Evolutionary conservation across 2,797 vertebrate genomes (phyloP).

Genomic region (Microcaecilia unicolor): DNA sequence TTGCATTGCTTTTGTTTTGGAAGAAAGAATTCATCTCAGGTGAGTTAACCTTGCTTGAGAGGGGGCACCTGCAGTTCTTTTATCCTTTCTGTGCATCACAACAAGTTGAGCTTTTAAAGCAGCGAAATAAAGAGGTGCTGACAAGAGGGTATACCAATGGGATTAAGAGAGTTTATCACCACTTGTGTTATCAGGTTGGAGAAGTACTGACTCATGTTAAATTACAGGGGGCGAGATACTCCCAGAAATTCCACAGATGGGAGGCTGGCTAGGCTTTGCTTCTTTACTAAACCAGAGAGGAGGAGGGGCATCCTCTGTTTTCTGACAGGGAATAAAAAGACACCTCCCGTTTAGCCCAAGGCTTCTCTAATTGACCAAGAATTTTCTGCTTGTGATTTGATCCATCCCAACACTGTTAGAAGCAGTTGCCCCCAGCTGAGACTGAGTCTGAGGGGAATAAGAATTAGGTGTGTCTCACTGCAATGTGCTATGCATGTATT

Average conservation of each 20-base stretch:
- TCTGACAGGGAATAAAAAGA: constrained; percentile 10
- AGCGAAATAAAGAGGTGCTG: constrained; percentile 64
- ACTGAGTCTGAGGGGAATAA: constrained; percentile 58
- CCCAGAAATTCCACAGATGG: constrained; percentile 60
- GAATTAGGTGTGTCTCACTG: constrained; percentile 56
- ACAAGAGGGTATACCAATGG: constrained; percentile 59
- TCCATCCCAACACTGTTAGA: constrained; percentile 62
- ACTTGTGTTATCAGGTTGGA: constrained; percentile 50
- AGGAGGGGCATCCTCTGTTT: constrained; percentile 28
- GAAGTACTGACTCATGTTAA: constrained; percentile 56
- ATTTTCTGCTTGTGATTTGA: constrained; percentile 63
- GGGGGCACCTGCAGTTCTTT: constrained; percentile 68
- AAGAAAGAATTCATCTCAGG: constrained; percentile 65
- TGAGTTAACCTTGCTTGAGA: constrained; percentile 68
- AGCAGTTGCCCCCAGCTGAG: constrained; percentile 59
- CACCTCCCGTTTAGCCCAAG: constrained; percentile 42
- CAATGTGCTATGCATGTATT: constrained; percentile 44
- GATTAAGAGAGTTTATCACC: constrained; percentile 63
- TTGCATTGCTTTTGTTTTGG: constrained; percentile 55
- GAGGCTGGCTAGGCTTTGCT: constrained; percentile 47
- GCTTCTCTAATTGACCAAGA: constrained; percentile 60
- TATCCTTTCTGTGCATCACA: constrained; percentile 63
- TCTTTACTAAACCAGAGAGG: constrained; percentile 38
- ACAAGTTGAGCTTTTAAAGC: constrained; percentile 67
- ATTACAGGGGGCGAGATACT: constrained; percentile 60